Evolutionary conservation across 2,113 vertebrate species (phyloP).

Genomic region (Ochotona princeps): DNA sequence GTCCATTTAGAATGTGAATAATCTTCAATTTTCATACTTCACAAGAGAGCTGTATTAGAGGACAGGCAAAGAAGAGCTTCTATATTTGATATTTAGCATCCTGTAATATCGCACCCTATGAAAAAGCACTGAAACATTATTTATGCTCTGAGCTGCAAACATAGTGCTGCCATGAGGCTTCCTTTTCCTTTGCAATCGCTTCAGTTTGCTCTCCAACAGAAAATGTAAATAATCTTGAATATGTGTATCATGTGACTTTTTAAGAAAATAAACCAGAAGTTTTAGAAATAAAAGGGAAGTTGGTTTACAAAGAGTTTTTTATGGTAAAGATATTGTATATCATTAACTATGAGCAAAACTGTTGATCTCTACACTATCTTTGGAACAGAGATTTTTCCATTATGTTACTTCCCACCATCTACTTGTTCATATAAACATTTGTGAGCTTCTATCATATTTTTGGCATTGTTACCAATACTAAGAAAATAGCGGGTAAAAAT

Average conservation of each 20-base stretch:
- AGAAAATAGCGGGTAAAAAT: neutral
- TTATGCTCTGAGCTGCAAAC: constrained; percentile 40
- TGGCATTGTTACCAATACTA: neutral
- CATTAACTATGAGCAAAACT: neutral
- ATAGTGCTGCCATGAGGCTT: neutral
- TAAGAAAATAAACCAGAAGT: neutral
- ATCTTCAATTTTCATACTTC: constrained; percentile 42
- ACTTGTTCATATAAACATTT: neutral
- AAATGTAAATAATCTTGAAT: neutral
- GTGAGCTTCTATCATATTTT: neutral
- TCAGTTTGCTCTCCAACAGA: neutral
- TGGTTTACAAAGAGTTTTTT: neutral
- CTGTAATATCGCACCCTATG: constrained; percentile 27
- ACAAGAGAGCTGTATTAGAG: neutral
- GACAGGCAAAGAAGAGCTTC: neutral
- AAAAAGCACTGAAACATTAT: constrained; percentile 48
- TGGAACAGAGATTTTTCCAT: neutral
- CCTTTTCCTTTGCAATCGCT: neutral
- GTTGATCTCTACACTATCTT: neutral
- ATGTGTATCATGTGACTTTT: neutral
- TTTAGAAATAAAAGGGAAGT: neutral
- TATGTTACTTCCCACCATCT: neutral
- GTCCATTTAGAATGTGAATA: constrained; percentile 59
- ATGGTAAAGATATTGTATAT: neutral
- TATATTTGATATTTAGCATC: constrained; percentile 14